These are phyloP conservation scores for Neosilurus hyrtlii DNA, from an alignment of 2,797 vertebrate genomes.

Conservation along the genomic window DNA sequence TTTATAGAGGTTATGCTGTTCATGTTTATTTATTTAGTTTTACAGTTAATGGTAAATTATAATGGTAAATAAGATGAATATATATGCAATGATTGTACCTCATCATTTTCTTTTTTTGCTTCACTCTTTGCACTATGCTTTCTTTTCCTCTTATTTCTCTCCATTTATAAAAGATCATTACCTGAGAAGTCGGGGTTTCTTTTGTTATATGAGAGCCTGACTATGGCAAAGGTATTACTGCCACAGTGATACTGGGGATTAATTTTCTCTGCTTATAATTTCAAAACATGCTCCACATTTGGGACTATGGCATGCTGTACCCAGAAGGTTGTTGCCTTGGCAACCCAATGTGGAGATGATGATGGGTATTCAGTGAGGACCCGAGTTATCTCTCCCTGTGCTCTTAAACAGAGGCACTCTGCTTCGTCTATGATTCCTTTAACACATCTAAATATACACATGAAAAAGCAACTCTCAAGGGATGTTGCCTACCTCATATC, in stretches of 20 bases:
- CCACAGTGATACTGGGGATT: conserved; percentile 43
- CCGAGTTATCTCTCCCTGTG: conserved; percentile 57
- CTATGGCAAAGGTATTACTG: conserved; percentile 28
- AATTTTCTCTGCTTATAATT: conserved; percentile 66
- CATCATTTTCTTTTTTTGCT: not conserved
- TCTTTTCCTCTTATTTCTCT: not conserved
- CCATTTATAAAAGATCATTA: not conserved
- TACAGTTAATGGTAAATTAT: not conserved
- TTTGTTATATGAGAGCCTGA: not conserved
- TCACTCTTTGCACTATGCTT: not conserved
- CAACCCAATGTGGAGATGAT: conserved; percentile 68
- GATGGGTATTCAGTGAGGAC: conserved; percentile 70
- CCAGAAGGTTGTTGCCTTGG: conserved; percentile 75
- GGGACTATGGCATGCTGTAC: conserved; percentile 66
- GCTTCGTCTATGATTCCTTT: conserved; percentile 48
- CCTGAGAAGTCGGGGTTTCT: not conserved
- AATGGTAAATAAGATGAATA: too few species aligned
- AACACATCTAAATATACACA: conserved; percentile 49
- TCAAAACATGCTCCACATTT: conserved; percentile 69
- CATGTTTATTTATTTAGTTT: too few species aligned
- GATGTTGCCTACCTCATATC: conserved; percentile 85
- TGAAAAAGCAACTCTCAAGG: conserved; percentile 6
- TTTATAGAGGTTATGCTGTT: too few species aligned
- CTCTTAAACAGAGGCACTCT: conserved; percentile 47
- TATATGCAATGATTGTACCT: not conserved